These are phyloP conservation scores for Andricus grossulariae DNA, from an alignment of 1,140 invertebrate species.

Conservation along the genomic window DNA sequence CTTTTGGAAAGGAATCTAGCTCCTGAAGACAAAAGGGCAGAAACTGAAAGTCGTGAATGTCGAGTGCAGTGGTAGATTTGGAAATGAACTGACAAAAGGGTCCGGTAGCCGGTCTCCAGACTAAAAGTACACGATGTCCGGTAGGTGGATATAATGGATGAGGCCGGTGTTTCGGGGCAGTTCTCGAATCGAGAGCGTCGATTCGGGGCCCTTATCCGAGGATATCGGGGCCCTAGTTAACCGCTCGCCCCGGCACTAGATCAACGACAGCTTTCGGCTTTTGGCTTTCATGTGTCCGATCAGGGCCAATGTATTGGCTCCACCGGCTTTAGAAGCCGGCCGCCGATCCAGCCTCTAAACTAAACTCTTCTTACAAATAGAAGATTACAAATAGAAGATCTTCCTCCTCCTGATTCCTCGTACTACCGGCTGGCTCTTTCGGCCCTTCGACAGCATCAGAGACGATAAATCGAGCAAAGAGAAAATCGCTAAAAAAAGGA, in stretches of 20 bases:
- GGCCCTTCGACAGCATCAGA: conserved; percentile 43
- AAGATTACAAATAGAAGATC: conserved; percentile 70
- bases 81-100: neutral
- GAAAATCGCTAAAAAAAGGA: conserved; percentile 6
- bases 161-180: conserved; percentile 54
- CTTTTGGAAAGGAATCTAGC: conserved; percentile 2
- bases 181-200: conserved; percentile 53
- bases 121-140: conserved; percentile 44
- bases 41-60: conserved; percentile 6
- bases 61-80: neutral
- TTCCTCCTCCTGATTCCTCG: conserved; percentile 48
- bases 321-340: conserved; percentile 53
- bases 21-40: neutral
- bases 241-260: conserved; percentile 69
- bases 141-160: conserved; percentile 65
- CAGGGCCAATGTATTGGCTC: conserved; percentile 51
- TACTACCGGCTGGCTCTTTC: no score
- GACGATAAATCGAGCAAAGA: conserved; percentile 59
- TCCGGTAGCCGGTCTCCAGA: neutral
- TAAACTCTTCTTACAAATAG: no score
- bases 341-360: conserved; percentile 38
- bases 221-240: conserved; percentile 71
- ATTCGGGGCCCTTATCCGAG: conserved; percentile 65
- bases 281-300: conserved; percentile 72
- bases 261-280: conserved; percentile 74